Conservation (phyloP, 1,140 invertebrate genomes). For the Zophobas atratus region DNA sequence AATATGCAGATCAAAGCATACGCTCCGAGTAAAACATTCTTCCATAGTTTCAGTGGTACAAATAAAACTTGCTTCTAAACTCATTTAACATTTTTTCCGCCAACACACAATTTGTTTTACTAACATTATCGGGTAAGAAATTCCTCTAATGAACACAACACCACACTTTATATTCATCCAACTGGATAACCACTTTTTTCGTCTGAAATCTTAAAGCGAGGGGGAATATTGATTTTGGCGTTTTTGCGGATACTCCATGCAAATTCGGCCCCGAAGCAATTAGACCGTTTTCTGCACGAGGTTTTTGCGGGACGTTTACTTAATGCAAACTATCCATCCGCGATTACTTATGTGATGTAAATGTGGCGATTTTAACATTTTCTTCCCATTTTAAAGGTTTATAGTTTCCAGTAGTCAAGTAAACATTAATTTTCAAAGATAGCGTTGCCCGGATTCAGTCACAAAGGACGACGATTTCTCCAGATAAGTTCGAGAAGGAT, state of each 20-base stretch:
- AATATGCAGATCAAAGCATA: too few relatives aligned
- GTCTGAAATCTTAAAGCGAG: constrained; percentile 10
- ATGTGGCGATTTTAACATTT: constrained; percentile 61
- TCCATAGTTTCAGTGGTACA: too few relatives aligned
- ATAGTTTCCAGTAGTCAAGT: constrained; percentile 61
- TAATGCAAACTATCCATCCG: constrained; percentile 55
- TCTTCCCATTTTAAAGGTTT: constrained; percentile 63
- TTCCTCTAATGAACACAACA: too few relatives aligned
- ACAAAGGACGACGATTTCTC: constrained; percentile 58
- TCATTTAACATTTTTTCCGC: too few relatives aligned
- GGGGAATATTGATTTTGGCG: constrained; percentile 17
- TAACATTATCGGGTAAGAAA: too few relatives aligned
- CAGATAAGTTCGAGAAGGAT: constrained; percentile 53
- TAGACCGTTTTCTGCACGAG: constrained; percentile 30
- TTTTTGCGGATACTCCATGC: constrained; percentile 32
- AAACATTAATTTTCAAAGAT: constrained; percentile 59
- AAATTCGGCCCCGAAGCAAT: constrained; percentile 28
- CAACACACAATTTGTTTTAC: too few relatives aligned
- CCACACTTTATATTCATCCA: constrained; percentile 6
- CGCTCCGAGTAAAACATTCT: too few relatives aligned
- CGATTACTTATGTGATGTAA: constrained; percentile 61
- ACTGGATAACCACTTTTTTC: constrained; percentile 31
- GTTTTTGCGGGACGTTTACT: constrained; percentile 47
- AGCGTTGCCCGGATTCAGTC: constrained; percentile 49
- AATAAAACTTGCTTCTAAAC: too few relatives aligned